Evolutionary conservation across 2,797 vertebrate species (phyloP).

Genomic region (Hoplostethus atlanticus): DNA sequence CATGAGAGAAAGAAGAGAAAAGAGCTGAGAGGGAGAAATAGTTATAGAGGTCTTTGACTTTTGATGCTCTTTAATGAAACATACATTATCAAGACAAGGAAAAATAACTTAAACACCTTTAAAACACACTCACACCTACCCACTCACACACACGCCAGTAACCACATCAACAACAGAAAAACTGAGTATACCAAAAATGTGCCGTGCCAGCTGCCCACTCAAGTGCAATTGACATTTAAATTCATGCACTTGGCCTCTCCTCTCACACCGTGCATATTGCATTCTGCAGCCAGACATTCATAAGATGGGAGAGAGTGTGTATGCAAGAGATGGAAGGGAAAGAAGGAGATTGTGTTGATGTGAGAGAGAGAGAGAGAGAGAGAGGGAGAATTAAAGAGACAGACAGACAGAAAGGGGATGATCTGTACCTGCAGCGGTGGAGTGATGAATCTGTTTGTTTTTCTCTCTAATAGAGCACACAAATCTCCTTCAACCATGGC

Average conservation of each 20-base stretch:
- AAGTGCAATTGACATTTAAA: constrained; percentile 40
- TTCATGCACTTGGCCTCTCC: not conserved
- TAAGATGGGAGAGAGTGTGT: not conserved
- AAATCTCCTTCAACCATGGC: constrained; percentile 17
- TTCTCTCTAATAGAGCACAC: constrained; percentile 15
- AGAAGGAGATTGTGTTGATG: not conserved
- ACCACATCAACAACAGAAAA: not conserved
- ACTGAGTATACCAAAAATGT: not conserved
- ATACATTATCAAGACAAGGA: not conserved
- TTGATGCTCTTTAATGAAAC: too few species aligned
- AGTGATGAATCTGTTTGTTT: constrained; percentile 32
- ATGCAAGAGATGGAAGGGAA: not conserved
- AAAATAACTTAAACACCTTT: constrained; percentile 4
- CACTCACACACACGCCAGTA: not conserved
- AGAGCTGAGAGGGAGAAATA: too few species aligned
- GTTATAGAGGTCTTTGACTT: too few species aligned
- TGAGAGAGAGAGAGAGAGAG: not conserved
- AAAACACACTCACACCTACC: too few species aligned
- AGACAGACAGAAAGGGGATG: not conserved
- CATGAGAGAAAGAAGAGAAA: too few species aligned
- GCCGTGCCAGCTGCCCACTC: constrained; percentile 28
- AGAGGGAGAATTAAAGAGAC: constrained; percentile 8
- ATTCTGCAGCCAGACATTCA: constrained; percentile 1
- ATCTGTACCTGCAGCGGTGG: not conserved
- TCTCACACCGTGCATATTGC: constrained; percentile 3